Base-by-base conservation (phyloP, 2,888 invertebrate species). In the Nephrotoma appendiculata region DNA sequence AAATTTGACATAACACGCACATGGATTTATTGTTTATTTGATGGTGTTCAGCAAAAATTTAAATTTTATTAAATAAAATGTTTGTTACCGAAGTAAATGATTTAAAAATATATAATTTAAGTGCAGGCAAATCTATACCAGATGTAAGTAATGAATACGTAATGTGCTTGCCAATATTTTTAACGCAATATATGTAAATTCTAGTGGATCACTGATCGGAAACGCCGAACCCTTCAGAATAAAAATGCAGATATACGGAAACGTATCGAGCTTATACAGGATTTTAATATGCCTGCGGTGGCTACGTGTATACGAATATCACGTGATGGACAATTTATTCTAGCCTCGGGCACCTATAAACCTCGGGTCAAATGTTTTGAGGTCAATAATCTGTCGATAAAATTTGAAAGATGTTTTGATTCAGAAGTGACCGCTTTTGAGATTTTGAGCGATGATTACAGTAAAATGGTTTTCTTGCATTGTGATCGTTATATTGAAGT, bases 261-360 rank as follows among this genome's bases (percentile, higher is more conserved):
- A 89, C 94, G 98, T 90, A 98, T 99, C 89, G 98, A 99, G 92
- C 94, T 99, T 83, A 97, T 99, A 88, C 99, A 99, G 92, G 99
- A 99, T 90, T 99, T 99, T 93, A 98, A 98, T 89, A 99, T 99
- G 99, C 99, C 99, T 42, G 97, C 95, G 86, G 94, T 99, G 0
- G 98, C 98, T 90, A 96, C 95, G 19, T 94, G 95, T 86, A 93
- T 99, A 41, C 93, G 95, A 89, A 94, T 97, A 88, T 97, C 99
- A 7, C 95, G 94, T 89, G 99, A 99, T 93, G 96, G 97, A 19
- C 96, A 98, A 88, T 98, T 96, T 90, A 95, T 99, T 88, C 93
- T 98, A 90, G 96, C 97, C 1, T 96, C 98, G 48, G 99, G 99
- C 86, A 96, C 96, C 88, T 99, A 99, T 91, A 99, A 99, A 90